A percentile compares a stretch with the other conserved stretches of the same genome.
Conservation (phyloP, 2,888 invertebrate species). For the Caenorhabditis sp. region DNA sequence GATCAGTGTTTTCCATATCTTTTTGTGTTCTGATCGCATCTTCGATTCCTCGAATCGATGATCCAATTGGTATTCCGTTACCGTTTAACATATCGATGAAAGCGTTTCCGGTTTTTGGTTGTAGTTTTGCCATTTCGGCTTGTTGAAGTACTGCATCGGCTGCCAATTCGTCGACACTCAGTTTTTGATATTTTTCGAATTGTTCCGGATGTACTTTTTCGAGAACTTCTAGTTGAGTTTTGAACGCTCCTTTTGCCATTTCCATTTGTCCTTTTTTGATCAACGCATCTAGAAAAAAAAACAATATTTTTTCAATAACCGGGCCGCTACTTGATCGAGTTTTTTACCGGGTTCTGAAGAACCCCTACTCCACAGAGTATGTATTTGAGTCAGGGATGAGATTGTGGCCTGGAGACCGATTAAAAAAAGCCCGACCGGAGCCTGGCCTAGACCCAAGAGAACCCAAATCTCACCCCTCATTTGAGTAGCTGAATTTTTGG, state of each 20-base stretch:
- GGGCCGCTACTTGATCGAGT: no score
- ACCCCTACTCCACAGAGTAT: no score
- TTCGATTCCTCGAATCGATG: constrained; percentile 53
- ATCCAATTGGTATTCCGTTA: constrained; percentile 64
- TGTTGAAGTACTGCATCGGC: constrained; percentile 65
- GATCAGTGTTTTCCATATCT: constrained; percentile 60
- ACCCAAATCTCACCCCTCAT: no score
- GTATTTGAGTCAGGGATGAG: no score
- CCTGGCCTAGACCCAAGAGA: no score
- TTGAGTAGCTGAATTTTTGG: no score
- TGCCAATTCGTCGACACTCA: constrained; percentile 60
- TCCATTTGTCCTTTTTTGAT: constrained; percentile 66
- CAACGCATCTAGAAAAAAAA: constrained; percentile 46
- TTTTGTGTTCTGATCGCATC: constrained; percentile 60
- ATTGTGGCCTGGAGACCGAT: no score
- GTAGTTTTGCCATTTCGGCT: constrained; percentile 53
- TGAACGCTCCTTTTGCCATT: constrained; percentile 65
- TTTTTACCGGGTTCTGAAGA: no score
- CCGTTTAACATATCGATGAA: constrained; percentile 65
- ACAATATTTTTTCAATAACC: no score
- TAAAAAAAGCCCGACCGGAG: no score
- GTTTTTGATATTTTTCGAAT: constrained; percentile 60
- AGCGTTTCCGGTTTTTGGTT: constrained; percentile 58
- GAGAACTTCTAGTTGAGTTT: constrained; percentile 62
- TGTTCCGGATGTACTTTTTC: constrained; percentile 65